phyloP scores from a whole-genome alignment of 2,113 vertebrate genomes.

The Brachirus orientalis region DNA sequence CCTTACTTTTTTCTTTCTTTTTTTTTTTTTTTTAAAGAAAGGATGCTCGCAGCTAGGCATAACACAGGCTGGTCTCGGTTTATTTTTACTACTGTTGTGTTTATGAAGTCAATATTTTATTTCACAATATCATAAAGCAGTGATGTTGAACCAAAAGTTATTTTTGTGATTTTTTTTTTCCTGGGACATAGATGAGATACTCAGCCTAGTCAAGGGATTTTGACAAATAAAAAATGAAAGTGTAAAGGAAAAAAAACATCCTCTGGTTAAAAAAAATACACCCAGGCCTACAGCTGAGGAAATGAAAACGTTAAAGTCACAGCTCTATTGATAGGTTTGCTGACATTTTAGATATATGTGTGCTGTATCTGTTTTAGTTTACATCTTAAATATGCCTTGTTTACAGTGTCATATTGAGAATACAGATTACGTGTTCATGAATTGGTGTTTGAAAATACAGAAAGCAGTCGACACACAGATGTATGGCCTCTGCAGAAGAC shows the following conservation, averaged over 20 bases:
- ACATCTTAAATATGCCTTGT: conserved; percentile 13
- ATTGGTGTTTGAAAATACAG: not conserved
- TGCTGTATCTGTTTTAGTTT: conserved; percentile 11
- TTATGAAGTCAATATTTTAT: conserved; percentile 70
- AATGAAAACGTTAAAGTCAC: conserved; percentile 4
- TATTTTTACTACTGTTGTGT: conserved; percentile 67
- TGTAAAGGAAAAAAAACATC: not conserved
- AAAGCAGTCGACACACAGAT: conserved; percentile 15
- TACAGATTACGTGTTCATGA: not conserved
- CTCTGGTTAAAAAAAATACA: conserved; percentile 22
- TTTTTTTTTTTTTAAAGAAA: conserved; percentile 56
- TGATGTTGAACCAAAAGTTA: conserved; percentile 38
- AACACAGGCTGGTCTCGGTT: conserved; percentile 40
- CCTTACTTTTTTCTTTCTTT: conserved; percentile 51
- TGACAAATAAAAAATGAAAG: not conserved
- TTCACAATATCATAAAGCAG: conserved; percentile 51
- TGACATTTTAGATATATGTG: not conserved
- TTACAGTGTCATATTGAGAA: not conserved
- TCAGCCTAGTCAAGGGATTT: conserved; percentile 26
- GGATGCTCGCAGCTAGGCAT: conserved; percentile 55
- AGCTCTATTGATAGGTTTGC: not conserved
- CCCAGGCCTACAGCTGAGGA: conserved; percentile 1
- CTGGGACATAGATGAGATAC: conserved; percentile 31
- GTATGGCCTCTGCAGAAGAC: conserved; percentile 11
- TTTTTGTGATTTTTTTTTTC: conserved; percentile 33